phyloP scores from a whole-genome alignment of 2,888 invertebrate species.

The Nowickia ferox region DNA sequence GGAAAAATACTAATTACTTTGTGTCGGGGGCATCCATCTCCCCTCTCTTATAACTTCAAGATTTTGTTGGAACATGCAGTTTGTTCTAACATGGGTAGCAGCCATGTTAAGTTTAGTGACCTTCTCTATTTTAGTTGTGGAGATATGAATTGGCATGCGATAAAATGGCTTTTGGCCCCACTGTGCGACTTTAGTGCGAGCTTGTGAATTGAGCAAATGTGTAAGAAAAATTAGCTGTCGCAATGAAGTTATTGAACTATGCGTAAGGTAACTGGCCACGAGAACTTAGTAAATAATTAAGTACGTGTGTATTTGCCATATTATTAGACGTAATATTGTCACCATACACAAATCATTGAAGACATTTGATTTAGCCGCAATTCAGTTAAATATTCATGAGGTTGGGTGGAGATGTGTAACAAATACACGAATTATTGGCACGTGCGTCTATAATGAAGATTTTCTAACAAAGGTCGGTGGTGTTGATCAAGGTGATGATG shows the following conservation, averaged over 20 bases:
- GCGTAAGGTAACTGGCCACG: not conserved
- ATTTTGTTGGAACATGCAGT: too few relatives aligned
- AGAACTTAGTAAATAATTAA: not conserved
- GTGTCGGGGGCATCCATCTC: too few relatives aligned
- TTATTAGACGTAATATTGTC: conserved; percentile 23
- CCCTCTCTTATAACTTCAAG: too few relatives aligned
- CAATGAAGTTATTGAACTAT: not conserved
- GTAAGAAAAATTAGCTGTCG: not conserved
- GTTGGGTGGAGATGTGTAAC: conserved; percentile 15
- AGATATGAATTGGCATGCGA: too few relatives aligned
- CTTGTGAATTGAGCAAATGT: not conserved
- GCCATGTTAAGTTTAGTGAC: too few relatives aligned
- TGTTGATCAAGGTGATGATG: conserved; percentile 31
- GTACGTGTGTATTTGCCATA: not conserved
- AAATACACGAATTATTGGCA: conserved; percentile 62
- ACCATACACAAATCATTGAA: conserved; percentile 47
- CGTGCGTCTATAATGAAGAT: conserved; percentile 48
- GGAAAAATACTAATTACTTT: too few relatives aligned
- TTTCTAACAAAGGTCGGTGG: conserved; percentile 22
- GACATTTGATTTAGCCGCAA: conserved; percentile 48
- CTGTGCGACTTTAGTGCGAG: too few relatives aligned
- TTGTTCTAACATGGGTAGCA: too few relatives aligned
- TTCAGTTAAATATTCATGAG: conserved; percentile 35
- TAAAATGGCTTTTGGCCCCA: too few relatives aligned
- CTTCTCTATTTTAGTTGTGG: too few relatives aligned